These are phyloP conservation scores for Chlamydotis undulata DNA, from an alignment of 2,113 vertebrate genomes.

Conservation along the genomic window DNA sequence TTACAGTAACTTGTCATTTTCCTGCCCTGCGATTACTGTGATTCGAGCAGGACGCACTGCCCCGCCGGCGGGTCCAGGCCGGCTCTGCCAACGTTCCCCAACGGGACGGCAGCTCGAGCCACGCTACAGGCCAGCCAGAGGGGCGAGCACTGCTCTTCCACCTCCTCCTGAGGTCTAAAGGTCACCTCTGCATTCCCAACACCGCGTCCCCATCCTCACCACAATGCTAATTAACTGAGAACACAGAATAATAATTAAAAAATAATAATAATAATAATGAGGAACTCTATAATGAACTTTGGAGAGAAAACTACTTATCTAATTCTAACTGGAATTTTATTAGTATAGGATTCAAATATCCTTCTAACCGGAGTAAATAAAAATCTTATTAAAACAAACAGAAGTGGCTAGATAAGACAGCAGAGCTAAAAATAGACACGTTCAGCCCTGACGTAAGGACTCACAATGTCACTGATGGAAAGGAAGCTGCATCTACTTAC, in stretches of 20 bases:
- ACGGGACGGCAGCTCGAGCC: neutral
- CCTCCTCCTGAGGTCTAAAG: neutral
- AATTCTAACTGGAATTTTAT: neutral
- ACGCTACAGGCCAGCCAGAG: neutral
- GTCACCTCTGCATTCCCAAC: neutral
- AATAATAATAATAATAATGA: neutral
- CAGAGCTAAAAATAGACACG: neutral
- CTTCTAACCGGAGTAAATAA: constrained; percentile 23
- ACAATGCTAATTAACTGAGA: neutral
- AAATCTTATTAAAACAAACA: constrained; percentile 42
- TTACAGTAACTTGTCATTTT: neutral
- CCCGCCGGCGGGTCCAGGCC: neutral
- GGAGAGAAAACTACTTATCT: neutral
- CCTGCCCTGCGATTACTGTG: neutral
- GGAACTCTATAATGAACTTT: neutral
- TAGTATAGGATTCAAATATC: neutral
- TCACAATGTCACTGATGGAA: constrained; percentile 18
- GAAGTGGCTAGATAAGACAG: constrained; percentile 11
- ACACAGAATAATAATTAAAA: neutral
- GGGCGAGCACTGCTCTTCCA: neutral
- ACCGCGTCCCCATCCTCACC: neutral
- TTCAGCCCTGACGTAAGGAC: neutral
- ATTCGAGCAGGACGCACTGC: neutral
- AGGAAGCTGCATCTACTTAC: constrained; percentile 50
- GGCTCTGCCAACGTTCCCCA: neutral